Conservation (phyloP, 2,888 invertebrate genomes). For the Microplitis deprimator region DNA sequence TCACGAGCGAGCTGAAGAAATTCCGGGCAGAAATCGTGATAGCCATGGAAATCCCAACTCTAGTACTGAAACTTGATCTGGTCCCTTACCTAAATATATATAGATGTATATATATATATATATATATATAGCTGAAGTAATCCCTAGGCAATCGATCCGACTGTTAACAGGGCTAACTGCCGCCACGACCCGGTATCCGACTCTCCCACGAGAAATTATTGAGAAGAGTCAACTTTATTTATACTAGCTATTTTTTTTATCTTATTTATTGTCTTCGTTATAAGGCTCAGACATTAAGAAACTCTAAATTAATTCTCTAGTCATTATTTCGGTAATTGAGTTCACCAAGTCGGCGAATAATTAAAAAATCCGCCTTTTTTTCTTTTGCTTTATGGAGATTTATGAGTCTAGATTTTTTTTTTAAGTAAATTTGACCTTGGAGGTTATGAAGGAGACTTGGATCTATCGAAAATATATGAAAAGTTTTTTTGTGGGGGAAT, state of each 20-base stretch:
- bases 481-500: no score
- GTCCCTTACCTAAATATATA: background rate
- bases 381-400: no score
- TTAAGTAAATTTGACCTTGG: no score
- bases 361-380: no score
- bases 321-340: no score
- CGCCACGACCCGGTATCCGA: constrained; percentile 21
- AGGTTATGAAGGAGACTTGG: no score
- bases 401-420: no score
- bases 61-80: constrained; percentile 11
- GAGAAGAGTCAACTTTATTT: constrained; percentile 39
- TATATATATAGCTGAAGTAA: constrained; percentile 9
- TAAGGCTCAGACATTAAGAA: background rate
- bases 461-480: no score
- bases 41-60: constrained; percentile 14
- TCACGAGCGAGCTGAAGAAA: constrained; percentile 10
- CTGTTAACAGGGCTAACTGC: constrained; percentile 28
- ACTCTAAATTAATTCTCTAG: no score
- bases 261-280: background rate
- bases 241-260: constrained; percentile 24
- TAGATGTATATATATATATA: background rate
- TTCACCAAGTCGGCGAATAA: no score
- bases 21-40: constrained; percentile 6
- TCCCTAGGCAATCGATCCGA: constrained; percentile 27
- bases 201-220: constrained; percentile 40